These are phyloP conservation scores for Darevskia nairensis DNA, from an alignment of 2,797 vertebrate genomes.

Conservation along the genomic window DNA sequence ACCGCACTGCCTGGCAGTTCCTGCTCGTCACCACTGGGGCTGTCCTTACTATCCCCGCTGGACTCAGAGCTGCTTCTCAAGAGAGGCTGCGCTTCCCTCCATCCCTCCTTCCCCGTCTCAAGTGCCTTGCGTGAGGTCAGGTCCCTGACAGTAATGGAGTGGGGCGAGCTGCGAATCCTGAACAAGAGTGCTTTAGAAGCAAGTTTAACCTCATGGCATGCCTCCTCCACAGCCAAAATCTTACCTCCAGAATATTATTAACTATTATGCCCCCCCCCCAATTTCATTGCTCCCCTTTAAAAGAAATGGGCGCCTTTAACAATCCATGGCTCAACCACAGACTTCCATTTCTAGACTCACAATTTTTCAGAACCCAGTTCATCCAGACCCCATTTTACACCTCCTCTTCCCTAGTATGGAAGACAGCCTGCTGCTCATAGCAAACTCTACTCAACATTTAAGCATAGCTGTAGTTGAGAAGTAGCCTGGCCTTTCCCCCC, in stretches of 20 bases:
- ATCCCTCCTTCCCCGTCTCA: no score
- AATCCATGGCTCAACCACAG: background rate
- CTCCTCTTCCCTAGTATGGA: background rate
- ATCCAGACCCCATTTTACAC: background rate
- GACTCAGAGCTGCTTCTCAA: no score
- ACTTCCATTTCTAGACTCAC: background rate
- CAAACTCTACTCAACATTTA: background rate
- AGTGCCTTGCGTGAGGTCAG: no score
- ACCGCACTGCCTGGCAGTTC: no score
- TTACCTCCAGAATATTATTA: background rate
- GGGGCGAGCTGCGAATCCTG: no score
- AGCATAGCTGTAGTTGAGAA: background rate
- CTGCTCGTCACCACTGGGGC: no score
- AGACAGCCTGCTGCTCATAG: background rate
- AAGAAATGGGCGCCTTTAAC: background rate
- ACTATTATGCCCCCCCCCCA: background rate
- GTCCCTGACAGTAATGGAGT: no score
- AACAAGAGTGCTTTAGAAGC: background rate
- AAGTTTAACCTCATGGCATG: background rate
- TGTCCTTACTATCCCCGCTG: no score
- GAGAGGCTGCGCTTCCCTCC: no score
- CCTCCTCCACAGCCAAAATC: background rate
- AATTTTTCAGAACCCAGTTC: background rate
- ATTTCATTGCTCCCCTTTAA: no score
- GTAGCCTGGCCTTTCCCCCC: no score